Conservation (phyloP, 2,113 vertebrate species). For the Recurvirostra avosetta region DNA sequence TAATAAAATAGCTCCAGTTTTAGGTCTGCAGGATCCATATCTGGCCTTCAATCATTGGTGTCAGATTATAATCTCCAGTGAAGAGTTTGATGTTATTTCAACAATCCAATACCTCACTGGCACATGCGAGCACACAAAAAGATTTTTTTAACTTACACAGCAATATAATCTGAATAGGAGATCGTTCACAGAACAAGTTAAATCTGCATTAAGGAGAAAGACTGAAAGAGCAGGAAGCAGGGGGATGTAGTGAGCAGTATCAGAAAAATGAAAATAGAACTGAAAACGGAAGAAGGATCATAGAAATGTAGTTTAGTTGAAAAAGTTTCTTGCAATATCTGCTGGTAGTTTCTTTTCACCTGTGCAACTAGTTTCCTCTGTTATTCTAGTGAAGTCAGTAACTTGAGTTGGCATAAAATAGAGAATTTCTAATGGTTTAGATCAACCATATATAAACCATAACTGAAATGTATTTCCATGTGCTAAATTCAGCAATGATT, state of each 20-base stretch:
- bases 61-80: constrained; percentile 30
- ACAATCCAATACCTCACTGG: background rate
- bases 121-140: background rate
- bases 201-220: constrained; percentile 1
- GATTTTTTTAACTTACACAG: background rate
- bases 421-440: background rate
- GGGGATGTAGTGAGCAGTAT: background rate
- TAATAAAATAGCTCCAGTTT: constrained; percentile 10
- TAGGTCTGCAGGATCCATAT: background rate
- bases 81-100: background rate
- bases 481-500: constrained; percentile 6
- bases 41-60: background rate
- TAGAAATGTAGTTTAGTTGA: background rate
- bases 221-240: background rate
- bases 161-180: background rate
- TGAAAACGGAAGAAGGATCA: background rate
- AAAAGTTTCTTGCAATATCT: background rate
- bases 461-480: background rate
- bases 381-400: background rate
- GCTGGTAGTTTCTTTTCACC: background rate
- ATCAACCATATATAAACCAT: background rate
- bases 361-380: background rate
- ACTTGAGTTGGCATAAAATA: background rate
- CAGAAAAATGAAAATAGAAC: background rate
- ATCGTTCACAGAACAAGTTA: background rate